These are phyloP conservation scores for Glareola pratincola DNA, from an alignment of 2,113 vertebrate species.

Conservation along the genomic window DNA sequence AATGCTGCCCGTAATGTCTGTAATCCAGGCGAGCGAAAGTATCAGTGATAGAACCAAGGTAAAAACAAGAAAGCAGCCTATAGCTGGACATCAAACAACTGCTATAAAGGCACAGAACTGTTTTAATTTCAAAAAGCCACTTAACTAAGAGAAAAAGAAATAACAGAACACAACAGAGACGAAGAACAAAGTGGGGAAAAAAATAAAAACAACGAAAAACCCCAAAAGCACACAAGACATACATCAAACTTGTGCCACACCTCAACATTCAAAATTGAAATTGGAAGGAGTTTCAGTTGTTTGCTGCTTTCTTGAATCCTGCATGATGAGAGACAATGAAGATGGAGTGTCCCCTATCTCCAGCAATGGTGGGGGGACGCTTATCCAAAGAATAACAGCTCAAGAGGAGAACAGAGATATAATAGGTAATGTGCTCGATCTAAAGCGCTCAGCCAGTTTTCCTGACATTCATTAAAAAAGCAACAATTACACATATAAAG, in stretches of 20 bases:
- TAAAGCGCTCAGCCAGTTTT: not conserved
- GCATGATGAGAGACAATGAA: not conserved
- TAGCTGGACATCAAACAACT: not conserved
- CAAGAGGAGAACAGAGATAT: not conserved
- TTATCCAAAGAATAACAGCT: not conserved
- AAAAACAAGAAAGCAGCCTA: not conserved
- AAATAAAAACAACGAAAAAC: accelerated
- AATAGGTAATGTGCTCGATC: not conserved
- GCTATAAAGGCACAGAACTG: not conserved
- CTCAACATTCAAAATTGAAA: not conserved
- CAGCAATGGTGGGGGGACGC: not conserved
- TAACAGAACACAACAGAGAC: not conserved
- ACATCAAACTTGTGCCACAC: not conserved
- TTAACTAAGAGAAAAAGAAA: not conserved
- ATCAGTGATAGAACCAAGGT: not conserved
- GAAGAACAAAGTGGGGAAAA: not conserved
- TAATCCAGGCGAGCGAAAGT: not conserved
- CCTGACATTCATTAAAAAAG: not conserved
- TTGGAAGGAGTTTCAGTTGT: not conserved
- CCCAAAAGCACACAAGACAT: not conserved
- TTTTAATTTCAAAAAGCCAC: not conserved
- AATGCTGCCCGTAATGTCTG: not conserved
- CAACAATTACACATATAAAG: not conserved
- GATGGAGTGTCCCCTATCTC: not conserved
- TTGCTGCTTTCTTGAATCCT: not conserved